Evolutionary conservation across 2,113 vertebrate species (phyloP), one percentile per base, ranked within the genome.

Genomic region (Xenus cinereus): DNA sequence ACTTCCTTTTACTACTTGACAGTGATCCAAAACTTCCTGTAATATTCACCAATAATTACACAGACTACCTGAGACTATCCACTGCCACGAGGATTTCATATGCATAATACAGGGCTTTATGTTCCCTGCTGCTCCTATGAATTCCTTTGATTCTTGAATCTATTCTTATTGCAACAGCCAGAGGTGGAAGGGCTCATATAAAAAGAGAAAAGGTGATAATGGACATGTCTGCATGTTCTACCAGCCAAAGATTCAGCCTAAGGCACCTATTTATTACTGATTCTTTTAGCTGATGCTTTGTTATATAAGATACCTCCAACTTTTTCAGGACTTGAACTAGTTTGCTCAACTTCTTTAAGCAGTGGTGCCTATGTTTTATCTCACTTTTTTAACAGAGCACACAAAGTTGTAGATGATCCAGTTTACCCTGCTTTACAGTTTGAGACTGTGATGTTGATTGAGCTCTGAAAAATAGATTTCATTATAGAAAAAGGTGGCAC

Each of bases 81-180:
- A 14, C 67, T 91, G 60, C 67, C 54, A 18, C 0, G 0, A 35
- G 37, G 69, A 74, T 86, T 90, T 90, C 82, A 27, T 75, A 77
- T 14, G 33, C 41, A 57, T 57, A 64, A 56, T n/a, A 48, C 19
- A 68, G 43, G 15, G 7, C 30, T 87, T 78, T 45, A 2, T 26
- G 33, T 27, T 92, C 39, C 51, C 37, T n/a, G 22, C 46, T 14
- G 15, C 45, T 90, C n/a, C 60, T 81, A 8, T 72, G 76, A 94
- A 96, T 96, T 95, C 73, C 43, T 90, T 83, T 92, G 80, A 84
- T 95, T 97, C 92, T 84, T 92, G 83, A 93, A 93, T 45, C n/a
- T 48, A 20, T 90, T 93, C 73, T 89, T 91, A 32, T 7, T 76
- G 73, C 89, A 92, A 76, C 90, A 93, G 76, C 46, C 90, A 94